Conservation (phyloP, 2,888 invertebrate species). For the Polylopha cassiicola region DNA sequence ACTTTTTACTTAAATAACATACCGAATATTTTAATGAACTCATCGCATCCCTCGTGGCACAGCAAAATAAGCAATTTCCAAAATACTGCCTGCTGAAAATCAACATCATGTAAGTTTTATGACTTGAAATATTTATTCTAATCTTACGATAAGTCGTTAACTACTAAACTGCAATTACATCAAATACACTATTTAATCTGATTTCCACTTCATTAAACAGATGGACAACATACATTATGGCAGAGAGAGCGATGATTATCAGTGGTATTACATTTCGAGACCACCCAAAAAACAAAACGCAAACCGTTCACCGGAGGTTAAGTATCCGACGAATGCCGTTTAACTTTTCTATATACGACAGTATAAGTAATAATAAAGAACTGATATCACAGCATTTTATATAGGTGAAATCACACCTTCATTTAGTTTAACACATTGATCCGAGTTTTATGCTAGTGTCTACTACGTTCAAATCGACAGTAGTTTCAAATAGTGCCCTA, state of each 20-base stretch:
- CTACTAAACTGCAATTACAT: constrained; percentile 1
- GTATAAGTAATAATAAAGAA: constrained; percentile 43
- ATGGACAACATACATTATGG: constrained; percentile 10
- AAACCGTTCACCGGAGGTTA: constrained; percentile 5
- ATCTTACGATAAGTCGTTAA: too few species aligned
- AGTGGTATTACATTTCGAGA: constrained; percentile 18
- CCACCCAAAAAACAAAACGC: constrained; percentile 14
- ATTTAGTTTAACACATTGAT: constrained; percentile 40
- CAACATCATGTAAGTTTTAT: too few species aligned
- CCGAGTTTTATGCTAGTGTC: constrained; percentile 27
- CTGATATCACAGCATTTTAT: constrained; percentile 75
- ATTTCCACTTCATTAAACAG: constrained; percentile 17
- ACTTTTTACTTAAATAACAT: too few species aligned
- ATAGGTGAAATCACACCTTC: constrained; percentile 52
- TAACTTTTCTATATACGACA: constrained; percentile 22
- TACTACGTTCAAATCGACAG: constrained; percentile 20
- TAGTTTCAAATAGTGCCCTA: constrained; percentile 26
- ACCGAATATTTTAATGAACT: too few species aligned
- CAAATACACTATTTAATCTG: constrained; percentile 10
- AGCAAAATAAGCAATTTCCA: too few species aligned
- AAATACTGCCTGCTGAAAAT: too few species aligned
- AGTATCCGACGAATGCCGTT: constrained; percentile 7
- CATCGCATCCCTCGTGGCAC: too few species aligned
- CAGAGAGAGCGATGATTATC: constrained; percentile 17
- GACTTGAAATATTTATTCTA: too few species aligned